Conservation (phyloP, 2,797 vertebrate species). For the Sebastes itinus region DNA sequence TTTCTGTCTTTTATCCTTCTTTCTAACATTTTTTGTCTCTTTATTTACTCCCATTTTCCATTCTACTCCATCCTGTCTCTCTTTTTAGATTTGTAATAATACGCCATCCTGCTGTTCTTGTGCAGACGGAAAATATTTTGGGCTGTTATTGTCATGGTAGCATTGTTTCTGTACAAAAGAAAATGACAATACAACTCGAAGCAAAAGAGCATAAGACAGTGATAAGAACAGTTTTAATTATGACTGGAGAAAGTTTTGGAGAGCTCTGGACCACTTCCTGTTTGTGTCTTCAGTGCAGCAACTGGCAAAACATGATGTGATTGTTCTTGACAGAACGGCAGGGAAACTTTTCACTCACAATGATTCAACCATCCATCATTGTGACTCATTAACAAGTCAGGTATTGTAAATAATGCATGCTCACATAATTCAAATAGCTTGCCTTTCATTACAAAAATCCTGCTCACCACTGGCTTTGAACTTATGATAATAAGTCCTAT, state of each 20-base stretch:
- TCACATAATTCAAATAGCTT: background rate
- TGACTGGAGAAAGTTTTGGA: background rate
- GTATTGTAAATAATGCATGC: slow-evolving; percentile 4
- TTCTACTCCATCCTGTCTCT: background rate
- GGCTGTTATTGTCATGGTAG: background rate
- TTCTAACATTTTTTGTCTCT: background rate
- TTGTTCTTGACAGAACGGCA: background rate
- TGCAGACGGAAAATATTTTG: background rate
- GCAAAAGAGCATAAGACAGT: background rate
- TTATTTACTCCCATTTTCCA: background rate
- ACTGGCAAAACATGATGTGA: background rate
- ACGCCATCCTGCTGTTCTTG: background rate
- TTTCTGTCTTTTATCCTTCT: slow-evolving; percentile 50
- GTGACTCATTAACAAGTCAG: slow-evolving; percentile 3
- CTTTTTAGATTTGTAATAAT: background rate
- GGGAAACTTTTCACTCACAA: slow-evolving; percentile 9
- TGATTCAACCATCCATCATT: slow-evolving; percentile 4
- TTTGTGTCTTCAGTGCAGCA: background rate
- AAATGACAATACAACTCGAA: background rate
- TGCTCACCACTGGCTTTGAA: slow-evolving; percentile 19
- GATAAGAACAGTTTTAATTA: slow-evolving; percentile 3
- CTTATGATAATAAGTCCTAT: slow-evolving; percentile 2
- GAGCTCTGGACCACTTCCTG: background rate
- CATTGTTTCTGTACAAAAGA: background rate
- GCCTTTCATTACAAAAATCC: slow-evolving; percentile 6